phyloP scores from a whole-genome alignment of 2,113 vertebrate species.

The Nycticebus coucang region DNA sequence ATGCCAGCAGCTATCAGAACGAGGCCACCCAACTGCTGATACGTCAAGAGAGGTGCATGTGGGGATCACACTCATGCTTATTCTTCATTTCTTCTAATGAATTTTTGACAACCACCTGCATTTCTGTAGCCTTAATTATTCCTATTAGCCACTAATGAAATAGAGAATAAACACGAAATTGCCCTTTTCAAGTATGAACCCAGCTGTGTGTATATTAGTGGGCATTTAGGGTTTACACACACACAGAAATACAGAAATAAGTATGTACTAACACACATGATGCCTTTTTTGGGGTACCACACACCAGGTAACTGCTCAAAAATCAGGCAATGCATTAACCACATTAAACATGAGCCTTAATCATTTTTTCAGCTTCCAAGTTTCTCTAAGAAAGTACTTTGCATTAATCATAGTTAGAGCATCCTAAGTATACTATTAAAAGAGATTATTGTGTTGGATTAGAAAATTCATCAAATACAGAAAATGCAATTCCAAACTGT shows the following conservation, averaged over 20 bases:
- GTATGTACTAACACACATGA: neutral
- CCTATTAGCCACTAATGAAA: neutral
- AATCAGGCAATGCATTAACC: neutral
- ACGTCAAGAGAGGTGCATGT: neutral
- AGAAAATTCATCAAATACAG: conserved; percentile 28
- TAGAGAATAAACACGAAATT: neutral
- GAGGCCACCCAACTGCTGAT: neutral
- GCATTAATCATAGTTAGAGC: conserved; percentile 36
- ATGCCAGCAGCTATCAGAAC: neutral
- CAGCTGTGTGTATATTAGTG: neutral
- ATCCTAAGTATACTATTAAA: conserved; percentile 41
- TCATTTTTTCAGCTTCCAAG: conserved; percentile 4
- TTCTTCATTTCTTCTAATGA: neutral
- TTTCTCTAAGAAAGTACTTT: neutral
- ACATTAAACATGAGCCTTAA: neutral
- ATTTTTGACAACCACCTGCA: neutral
- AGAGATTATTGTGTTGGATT: conserved; percentile 27
- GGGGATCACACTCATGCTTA: fast-evolving
- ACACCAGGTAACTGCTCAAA: neutral
- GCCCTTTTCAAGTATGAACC: neutral
- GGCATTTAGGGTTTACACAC: neutral
- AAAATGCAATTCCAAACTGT: neutral
- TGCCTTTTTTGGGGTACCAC: neutral
- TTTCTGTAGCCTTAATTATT: neutral
- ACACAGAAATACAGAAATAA: neutral